These are phyloP conservation scores for Austrofundulus limnaeus DNA, from an alignment of 2,113 vertebrate genomes.

Conservation along the genomic window DNA sequence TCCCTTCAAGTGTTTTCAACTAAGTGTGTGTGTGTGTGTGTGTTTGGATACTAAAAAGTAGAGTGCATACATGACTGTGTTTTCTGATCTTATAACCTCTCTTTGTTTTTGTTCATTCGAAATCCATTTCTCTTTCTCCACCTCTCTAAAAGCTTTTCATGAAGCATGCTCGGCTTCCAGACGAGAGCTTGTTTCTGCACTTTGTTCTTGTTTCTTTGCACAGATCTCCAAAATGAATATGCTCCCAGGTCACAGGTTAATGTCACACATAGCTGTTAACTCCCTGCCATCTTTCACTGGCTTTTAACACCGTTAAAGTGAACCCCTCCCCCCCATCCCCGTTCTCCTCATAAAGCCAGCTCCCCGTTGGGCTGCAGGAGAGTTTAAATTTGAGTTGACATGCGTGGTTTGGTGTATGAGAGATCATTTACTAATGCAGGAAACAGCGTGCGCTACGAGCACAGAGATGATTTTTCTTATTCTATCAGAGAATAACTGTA, in stretches of 20 bases:
- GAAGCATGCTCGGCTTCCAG: slow-evolving; percentile 26
- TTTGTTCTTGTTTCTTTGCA: neutral
- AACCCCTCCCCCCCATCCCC: neutral
- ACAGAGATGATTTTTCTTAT: slow-evolving; percentile 21
- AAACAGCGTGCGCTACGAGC: neutral
- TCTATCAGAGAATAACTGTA: slow-evolving; percentile 11
- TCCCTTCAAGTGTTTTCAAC: slow-evolving; percentile 44
- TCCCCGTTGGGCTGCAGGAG: neutral
- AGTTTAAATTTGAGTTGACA: slow-evolving; percentile 4
- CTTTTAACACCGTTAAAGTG: neutral
- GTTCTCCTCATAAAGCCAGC: neutral
- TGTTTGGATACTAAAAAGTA: slow-evolving; percentile 35
- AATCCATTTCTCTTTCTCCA: slow-evolving; percentile 47
- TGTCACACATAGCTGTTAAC: neutral
- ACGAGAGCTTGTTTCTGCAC: neutral
- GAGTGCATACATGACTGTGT: slow-evolving; percentile 61
- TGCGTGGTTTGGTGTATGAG: neutral
- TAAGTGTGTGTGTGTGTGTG: slow-evolving; percentile 45
- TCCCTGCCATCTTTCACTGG: neutral
- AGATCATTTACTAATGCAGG: neutral
- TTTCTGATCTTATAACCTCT: slow-evolving; percentile 59
- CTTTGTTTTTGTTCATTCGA: slow-evolving; percentile 50
- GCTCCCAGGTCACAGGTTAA: neutral
- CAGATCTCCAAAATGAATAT: neutral
- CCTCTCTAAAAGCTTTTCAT: slow-evolving; percentile 49